A percentile compares a stretch with the other conserved stretches of the same genome.
phyloP scores from a whole-genome alignment of 2,797 vertebrate genomes.

The Pelodytes ibericus region DNA sequence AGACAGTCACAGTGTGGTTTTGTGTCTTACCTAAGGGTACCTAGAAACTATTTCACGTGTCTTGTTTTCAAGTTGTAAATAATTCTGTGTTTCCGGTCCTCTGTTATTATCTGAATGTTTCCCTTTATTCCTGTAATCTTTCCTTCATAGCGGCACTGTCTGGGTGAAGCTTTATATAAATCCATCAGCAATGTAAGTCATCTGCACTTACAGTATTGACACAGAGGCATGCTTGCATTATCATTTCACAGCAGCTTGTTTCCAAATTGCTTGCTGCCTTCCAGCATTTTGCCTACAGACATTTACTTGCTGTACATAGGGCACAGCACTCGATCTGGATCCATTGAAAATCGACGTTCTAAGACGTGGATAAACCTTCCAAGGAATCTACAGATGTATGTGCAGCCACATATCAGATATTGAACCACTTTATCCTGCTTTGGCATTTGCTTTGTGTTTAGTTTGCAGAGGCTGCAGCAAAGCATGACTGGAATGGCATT shows the following conservation, averaged over 20 bases:
- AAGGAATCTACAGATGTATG: constrained; percentile 57
- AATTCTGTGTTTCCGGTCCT: constrained; percentile 68
- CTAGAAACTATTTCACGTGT: background rate
- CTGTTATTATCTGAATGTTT: constrained; percentile 75
- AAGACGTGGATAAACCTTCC: constrained; percentile 40
- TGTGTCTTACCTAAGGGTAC: constrained; percentile 17
- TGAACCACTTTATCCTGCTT: constrained; percentile 24
- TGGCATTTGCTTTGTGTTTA: constrained; percentile 53
- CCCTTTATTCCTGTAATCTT: constrained; percentile 80
- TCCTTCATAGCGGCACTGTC: constrained; percentile 81
- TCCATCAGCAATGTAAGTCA: constrained; percentile 88
- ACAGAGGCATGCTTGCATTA: constrained; percentile 72
- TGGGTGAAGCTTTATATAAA: constrained; percentile 86
- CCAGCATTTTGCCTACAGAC: background rate
- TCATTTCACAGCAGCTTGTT: constrained; percentile 40
- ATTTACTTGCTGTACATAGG: constrained; percentile 59
- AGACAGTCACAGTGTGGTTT: background rate
- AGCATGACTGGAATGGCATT: constrained; percentile 60
- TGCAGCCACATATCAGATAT: constrained; percentile 57
- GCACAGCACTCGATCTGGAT: constrained; percentile 65
- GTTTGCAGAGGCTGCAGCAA: constrained; percentile 61
- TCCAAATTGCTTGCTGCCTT: constrained; percentile 34
- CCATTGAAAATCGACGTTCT: constrained; percentile 36
- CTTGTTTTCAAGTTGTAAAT: constrained; percentile 60
- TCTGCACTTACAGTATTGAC: constrained; percentile 71